phyloP scores from a whole-genome alignment of 92 coral and sea anemone species.

The Heteractis magnifica region DNA sequence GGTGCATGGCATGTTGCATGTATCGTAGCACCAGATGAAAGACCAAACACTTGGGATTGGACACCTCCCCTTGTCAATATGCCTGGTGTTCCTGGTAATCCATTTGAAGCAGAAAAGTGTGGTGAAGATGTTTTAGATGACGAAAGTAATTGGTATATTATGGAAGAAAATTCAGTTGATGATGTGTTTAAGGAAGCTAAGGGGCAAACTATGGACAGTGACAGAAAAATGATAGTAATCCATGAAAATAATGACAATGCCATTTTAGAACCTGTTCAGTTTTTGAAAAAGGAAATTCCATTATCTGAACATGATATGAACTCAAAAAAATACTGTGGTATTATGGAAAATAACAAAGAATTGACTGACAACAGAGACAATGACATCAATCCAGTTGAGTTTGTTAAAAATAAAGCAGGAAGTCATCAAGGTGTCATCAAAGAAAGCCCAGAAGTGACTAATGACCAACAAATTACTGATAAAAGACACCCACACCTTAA shows the following conservation, averaged over 20 bases:
- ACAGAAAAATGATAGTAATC: not conserved
- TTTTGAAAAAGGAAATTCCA: not conserved
- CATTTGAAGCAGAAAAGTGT: not conserved
- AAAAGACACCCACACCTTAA: not conserved
- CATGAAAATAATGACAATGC: too few relatives aligned
- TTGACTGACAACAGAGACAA: not conserved
- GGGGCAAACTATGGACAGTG: not conserved
- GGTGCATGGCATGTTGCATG: constrained; percentile 98
- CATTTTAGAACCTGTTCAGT: too few relatives aligned
- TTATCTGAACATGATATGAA: not conserved
- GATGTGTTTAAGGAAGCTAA: not conserved
- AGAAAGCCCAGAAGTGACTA: too few relatives aligned
- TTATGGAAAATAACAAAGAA: not conserved
- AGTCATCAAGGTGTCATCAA: too few relatives aligned
- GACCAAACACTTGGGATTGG: not conserved
- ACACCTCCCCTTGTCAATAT: constrained; percentile 1
- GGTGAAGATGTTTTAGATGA: not conserved
- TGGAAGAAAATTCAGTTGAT: not conserved
- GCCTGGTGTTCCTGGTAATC: not conserved
- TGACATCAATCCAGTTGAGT: too few relatives aligned
- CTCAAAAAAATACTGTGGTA: not conserved
- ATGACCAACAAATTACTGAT: not conserved
- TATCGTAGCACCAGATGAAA: constrained; percentile 34
- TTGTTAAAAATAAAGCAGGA: too few relatives aligned
- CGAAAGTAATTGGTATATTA: not conserved